phyloP scores from a whole-genome alignment of 2,888 invertebrate genomes.

The Orchesella flavescens region DNA sequence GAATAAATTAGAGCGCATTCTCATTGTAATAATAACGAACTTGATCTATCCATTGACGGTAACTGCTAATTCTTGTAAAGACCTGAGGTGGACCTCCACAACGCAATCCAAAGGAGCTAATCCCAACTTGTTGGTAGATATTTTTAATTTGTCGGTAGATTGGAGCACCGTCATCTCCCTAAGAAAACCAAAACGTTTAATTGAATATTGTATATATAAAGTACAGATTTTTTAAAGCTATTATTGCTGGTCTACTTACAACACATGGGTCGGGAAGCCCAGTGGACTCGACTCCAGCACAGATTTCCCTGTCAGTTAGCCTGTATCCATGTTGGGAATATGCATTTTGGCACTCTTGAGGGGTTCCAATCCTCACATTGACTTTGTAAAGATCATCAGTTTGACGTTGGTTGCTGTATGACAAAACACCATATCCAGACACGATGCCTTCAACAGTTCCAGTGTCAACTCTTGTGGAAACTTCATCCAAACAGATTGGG shows the following conservation, averaged over 20 bases:
- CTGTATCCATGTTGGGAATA: constrained; percentile 57
- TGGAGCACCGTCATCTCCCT: constrained; percentile 79
- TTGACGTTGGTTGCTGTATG: constrained; percentile 83
- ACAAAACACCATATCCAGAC: constrained; percentile 62
- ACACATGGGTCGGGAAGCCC: constrained; percentile 59
- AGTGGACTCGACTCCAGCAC: constrained; percentile 57
- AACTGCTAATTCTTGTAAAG: constrained; percentile 60
- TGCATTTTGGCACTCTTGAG: constrained; percentile 83
- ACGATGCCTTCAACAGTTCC: constrained; percentile 65
- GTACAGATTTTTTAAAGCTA: background rate
- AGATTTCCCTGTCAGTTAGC: constrained; percentile 59
- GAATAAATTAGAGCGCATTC: background rate
- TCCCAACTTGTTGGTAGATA: constrained; percentile 88
- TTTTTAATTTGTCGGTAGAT: constrained; percentile 83
- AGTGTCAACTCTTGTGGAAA: constrained; percentile 65
- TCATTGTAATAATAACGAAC: constrained; percentile 49
- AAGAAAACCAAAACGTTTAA: background rate
- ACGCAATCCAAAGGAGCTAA: constrained; percentile 93
- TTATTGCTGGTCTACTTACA: background rate
- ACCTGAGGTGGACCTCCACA: constrained; percentile 85
- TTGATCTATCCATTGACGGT: constrained; percentile 64
- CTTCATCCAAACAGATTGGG: constrained; percentile 84
- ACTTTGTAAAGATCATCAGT: constrained; percentile 88
- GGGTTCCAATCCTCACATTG: constrained; percentile 87
- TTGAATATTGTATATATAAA: no score